A percentile compares a stretch with the other conserved stretches of the same genome.
These are phyloP conservation scores for Rhamnusium bicolor DNA, from an alignment of 2,888 invertebrate species.

Conservation along the genomic window DNA sequence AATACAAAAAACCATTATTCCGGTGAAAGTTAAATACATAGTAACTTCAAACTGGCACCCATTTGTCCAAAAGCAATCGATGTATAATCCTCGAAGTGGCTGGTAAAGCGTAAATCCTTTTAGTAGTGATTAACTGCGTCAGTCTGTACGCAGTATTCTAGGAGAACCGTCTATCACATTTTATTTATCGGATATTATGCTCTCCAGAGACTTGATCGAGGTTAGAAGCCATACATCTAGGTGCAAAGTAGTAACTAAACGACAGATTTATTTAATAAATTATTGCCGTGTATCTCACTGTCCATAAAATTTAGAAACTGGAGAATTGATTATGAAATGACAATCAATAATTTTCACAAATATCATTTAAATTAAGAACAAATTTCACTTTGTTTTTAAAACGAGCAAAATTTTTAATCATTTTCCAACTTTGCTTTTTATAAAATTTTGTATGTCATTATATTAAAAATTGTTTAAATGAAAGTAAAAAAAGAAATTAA, in stretches of 20 bases:
- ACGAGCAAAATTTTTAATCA: too few relatives aligned
- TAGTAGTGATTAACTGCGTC: conserved; percentile 53
- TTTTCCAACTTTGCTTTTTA: too few relatives aligned
- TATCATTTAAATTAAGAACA: too few relatives aligned
- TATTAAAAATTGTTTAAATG: too few relatives aligned
- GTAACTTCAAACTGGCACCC: conserved; percentile 22
- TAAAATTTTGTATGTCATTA: too few relatives aligned
- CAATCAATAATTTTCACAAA: too few relatives aligned
- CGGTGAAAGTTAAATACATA: not conserved
- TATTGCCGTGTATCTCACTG: not conserved
- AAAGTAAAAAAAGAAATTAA: too few relatives aligned
- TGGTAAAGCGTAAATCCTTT: conserved; percentile 48
- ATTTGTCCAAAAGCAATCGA: conserved; percentile 31
- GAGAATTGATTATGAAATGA: too few relatives aligned
- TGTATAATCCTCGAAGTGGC: conserved; percentile 50
- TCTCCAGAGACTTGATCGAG: conserved; percentile 37
- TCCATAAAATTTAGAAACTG: too few relatives aligned
- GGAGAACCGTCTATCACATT: conserved; percentile 50
- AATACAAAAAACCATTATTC: conserved; percentile 1
- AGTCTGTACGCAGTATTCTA: conserved; percentile 49
- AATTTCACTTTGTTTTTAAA: too few relatives aligned
- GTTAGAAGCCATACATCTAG: conserved; percentile 23
- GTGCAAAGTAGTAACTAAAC: not conserved
- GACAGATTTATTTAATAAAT: not conserved
- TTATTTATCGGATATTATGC: conserved; percentile 52